Base-by-base conservation (phyloP, 2,888 invertebrate genomes). In the Spodoptera picta region DNA sequence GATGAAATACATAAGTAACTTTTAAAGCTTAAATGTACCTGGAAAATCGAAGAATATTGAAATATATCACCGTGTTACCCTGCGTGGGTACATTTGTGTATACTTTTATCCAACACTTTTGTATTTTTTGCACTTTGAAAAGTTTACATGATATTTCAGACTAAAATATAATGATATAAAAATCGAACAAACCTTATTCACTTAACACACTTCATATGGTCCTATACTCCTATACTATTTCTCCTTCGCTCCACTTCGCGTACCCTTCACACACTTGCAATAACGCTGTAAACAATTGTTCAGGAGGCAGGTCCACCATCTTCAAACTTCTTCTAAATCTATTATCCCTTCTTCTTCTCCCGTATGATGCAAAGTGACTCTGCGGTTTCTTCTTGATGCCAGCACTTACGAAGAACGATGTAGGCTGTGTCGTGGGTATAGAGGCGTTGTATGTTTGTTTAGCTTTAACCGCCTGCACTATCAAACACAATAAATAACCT, bases 401-500 rank as follows among this genome's bases (percentile, higher is more conserved):
- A 1, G 91, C 86, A 69, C 90, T 94, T 1, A 93, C 84, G 53
- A 92, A 87, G 63, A 92, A 87, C 10, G 91, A 88, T 1, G 90
- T 84, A 11, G 88, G 87, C 55, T 89, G 87, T n/a, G 90, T 86
- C 6, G 90, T 76, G 0, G 86, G 83, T 1, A 89, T 84, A 12
- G 87, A 76, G 0, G 72, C 50, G 31, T 82, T 84, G 69, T 86
- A 87, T 27, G 83, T 91, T 72, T 95, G 95, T 84, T 97, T 97
- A 23, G 96, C 95, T 82, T 96, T 96, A 57, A 97, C 95, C 0
- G 97, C 97, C 80, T 97, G 96, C 31, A 97, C 96, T 56, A 98
- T 96, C 51, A 98, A 91, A 79, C 97, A 97, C 1, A 98, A 86
- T 23, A 98, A 90, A 83, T 98, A 98, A 1, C 98, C 98, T 0